Evolutionary conservation across 1,140 invertebrate species (phyloP), one percentile per base, ranked within the genome.

Genomic region (Calephelis nemesis): DNA sequence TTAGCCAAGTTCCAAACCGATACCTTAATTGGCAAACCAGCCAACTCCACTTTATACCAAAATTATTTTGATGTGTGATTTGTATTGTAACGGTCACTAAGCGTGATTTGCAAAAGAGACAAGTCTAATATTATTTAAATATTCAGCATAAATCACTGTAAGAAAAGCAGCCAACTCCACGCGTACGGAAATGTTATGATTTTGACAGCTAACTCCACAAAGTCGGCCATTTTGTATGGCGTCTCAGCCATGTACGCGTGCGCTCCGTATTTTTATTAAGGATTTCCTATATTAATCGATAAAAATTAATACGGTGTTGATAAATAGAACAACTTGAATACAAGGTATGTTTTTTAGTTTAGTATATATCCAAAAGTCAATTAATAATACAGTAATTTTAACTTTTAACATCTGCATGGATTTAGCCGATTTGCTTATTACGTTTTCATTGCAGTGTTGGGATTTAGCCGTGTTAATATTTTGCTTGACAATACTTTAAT

Each of bases 21-120:
- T 62, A 62, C 60, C 60, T 62, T 62, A 62, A 62, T 62, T 40
- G 60, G 60, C 60, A 62, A 62, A 62, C 42, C 60, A 13, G 60
- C 60, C 60, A 62, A 62, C 60, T 62, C 60, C 60, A 62, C 60
- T 62, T 62, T 62, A 42, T 15, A 62, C 42, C 60, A 62, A 62
- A 62, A 62, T 42, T 12, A 11, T 62, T 62, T 60, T 60, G 15
- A 30, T 60, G 58, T 60, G 15, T 60, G 39, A 30, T 60, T 60
- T 60, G 58, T 15, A n/a, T 15, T 47, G 15, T 39, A 60, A 60
- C 12, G 9, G 58, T 15, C 10, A 15, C 10, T 60, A 12, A 42
- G 30, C 60, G 60, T 62, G 60, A 62, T 62, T 62, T 62, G 30
- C 60, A 62, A 62, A 62, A 62, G 42, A 12, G 42, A 40, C 60